Evolutionary conservation across 1,140 invertebrate genomes (phyloP).

Genomic region (Hyposmocoma kahamanoa): DNA sequence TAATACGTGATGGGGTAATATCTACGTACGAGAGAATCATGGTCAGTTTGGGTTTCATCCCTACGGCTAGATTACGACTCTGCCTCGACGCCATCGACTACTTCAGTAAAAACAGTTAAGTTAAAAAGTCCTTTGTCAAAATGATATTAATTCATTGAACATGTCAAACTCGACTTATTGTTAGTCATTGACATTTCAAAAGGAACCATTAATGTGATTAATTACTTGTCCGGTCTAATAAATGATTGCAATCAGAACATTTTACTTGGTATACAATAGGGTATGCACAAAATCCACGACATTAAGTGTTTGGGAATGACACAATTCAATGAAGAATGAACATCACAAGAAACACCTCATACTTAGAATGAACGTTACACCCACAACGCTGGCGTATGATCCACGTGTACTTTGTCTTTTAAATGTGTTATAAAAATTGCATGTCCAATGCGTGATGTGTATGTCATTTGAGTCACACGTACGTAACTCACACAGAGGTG

Average conservation of each 20-base stretch:
- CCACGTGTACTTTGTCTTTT: not conserved
- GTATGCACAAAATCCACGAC: conserved; percentile 10
- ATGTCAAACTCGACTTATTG: not conserved
- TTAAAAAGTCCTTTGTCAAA: conserved; percentile 6
- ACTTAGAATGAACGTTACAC: not conserved
- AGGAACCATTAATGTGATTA: conserved; percentile 11
- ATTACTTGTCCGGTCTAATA: not conserved
- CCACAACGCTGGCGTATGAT: not conserved
- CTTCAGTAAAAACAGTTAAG: conserved; percentile 77
- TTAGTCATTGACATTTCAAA: not conserved
- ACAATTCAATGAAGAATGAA: not conserved
- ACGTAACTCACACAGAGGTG: conserved; percentile 71
- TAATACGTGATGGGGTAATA: conserved; percentile 78
- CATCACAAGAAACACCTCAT: not conserved
- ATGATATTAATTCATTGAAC: too few species aligned
- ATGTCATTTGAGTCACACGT: conserved; percentile 36
- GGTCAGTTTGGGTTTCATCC: conserved; percentile 76
- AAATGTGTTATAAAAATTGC: not conserved
- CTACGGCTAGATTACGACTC: conserved; percentile 76
- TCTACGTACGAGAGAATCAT: conserved; percentile 78
- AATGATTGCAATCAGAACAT: not conserved
- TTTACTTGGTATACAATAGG: conserved; percentile 13
- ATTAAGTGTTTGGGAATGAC: not conserved
- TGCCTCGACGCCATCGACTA: conserved; percentile 79
- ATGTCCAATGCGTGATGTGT: not conserved